Conservation (phyloP, 2,797 vertebrate genomes). For the Eupleurogrammus muticus region DNA sequence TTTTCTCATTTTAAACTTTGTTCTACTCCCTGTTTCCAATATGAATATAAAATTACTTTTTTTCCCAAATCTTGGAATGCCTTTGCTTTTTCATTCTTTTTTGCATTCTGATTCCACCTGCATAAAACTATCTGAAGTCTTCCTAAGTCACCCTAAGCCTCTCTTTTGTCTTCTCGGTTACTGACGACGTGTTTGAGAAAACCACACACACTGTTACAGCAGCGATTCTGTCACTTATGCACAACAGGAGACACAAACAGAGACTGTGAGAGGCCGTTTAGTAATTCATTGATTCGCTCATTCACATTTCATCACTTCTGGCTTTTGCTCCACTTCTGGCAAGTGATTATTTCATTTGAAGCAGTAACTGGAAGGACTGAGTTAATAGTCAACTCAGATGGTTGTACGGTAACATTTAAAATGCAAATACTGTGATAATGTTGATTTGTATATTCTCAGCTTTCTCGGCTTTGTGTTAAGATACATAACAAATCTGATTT, state of each 20-base stretch:
- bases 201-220: background rate
- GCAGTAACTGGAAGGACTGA: background rate
- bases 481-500: too few species aligned
- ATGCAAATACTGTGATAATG: background rate
- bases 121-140: too few species aligned
- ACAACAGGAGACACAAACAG: conserved; percentile 2
- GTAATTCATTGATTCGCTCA: background rate
- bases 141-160: too few species aligned
- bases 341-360: conserved; percentile 1
- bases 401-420: too few species aligned
- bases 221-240: background rate
- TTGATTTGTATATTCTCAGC: background rate
- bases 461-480: background rate
- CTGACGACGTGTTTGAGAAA: conserved; percentile 7
- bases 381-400: background rate
- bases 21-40: too few species aligned
- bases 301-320: background rate
- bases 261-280: conserved; percentile 2
- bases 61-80: too few species aligned
- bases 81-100: too few species aligned
- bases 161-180: too few species aligned
- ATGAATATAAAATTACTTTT: too few species aligned
- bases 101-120: too few species aligned
- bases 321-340: background rate
- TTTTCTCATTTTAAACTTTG: too few species aligned